Percentiles rank a stretch among this genome's conserved stretches.
These are phyloP conservation scores for Erythrolamprus reginae DNA, from an alignment of 2,113 vertebrate genomes.

Conservation along the genomic window DNA sequence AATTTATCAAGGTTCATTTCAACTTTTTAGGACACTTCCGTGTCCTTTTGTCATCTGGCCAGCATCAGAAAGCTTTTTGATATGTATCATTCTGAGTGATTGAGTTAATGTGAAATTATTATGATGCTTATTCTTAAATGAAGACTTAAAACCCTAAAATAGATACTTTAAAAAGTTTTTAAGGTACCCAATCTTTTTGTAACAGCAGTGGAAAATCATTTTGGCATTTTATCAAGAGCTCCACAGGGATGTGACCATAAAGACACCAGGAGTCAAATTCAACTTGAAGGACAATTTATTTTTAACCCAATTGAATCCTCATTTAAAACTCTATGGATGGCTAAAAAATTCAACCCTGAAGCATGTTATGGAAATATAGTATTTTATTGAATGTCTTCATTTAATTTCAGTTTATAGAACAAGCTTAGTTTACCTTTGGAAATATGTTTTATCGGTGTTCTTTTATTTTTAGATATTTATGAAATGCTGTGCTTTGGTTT, in stretches of 20 bases:
- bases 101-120: background rate
- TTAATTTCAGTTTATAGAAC: constrained; percentile 10
- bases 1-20: too few relatives aligned
- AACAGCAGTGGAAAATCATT: background rate
- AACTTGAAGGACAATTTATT: background rate
- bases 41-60: background rate
- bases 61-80: background rate
- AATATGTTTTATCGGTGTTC: background rate
- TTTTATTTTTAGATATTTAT: background rate
- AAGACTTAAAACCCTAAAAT: background rate
- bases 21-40: background rate
- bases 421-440: background rate
- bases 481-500: background rate
- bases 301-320: background rate
- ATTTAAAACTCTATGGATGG: background rate
- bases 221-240: background rate
- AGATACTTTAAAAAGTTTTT: background rate
- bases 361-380: background rate
- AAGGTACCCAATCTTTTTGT: background rate
- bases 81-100: background rate
- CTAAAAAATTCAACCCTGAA: background rate
- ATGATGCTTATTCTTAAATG: background rate
- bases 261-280: background rate
- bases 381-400: background rate
- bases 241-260: background rate